These are phyloP conservation scores for Pogonomyrmex californicus DNA, from an alignment of 1,140 invertebrate species.

Conservation along the genomic window DNA sequence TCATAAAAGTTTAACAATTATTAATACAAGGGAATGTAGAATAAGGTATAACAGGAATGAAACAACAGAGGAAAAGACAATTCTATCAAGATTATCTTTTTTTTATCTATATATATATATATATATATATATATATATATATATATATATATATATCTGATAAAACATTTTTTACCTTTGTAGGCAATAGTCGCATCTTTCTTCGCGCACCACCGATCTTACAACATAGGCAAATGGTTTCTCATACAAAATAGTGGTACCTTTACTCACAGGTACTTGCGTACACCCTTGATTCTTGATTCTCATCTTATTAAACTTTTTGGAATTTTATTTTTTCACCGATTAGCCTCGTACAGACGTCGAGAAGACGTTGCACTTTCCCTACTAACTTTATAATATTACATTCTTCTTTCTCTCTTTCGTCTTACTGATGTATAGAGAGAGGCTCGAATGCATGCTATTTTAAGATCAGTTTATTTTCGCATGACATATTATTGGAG, in stretches of 20 bases:
- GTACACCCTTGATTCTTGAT: slow-evolving; percentile 52
- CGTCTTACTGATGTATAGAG: background rate
- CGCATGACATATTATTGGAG: slow-evolving; percentile 59
- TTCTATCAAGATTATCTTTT: slow-evolving; percentile 53
- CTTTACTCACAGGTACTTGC: slow-evolving; percentile 74
- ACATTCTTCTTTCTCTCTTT: slow-evolving; percentile 25
- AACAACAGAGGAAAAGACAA: slow-evolving; percentile 17
- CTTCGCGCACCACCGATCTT: slow-evolving; percentile 86
- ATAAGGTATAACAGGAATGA: slow-evolving; percentile 2
- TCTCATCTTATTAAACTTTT: slow-evolving; percentile 51
- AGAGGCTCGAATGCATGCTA: slow-evolving; percentile 54
- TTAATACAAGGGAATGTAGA: background rate
- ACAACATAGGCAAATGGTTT: slow-evolving; percentile 88
- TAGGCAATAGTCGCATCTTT: slow-evolving; percentile 89
- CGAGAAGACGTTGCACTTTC: slow-evolving; percentile 28
- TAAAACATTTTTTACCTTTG: slow-evolving; percentile 82
- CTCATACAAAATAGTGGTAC: slow-evolving; percentile 86
- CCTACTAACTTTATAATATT: slow-evolving; percentile 27
- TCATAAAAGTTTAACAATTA: slow-evolving; percentile 7
- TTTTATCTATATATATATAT: slow-evolving; percentile 31
- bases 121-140: slow-evolving; percentile 28
- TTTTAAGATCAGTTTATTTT: slow-evolving; percentile 69
- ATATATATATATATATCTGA: slow-evolving; percentile 9
- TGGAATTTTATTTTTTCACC: slow-evolving; percentile 9
- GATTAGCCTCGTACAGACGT: background rate